Percentiles rank a stretch among this genome's conserved stretches.
These are phyloP conservation scores for Carlito syrichta DNA, from an alignment of 2,113 vertebrate genomes.

Conservation along the genomic window DNA sequence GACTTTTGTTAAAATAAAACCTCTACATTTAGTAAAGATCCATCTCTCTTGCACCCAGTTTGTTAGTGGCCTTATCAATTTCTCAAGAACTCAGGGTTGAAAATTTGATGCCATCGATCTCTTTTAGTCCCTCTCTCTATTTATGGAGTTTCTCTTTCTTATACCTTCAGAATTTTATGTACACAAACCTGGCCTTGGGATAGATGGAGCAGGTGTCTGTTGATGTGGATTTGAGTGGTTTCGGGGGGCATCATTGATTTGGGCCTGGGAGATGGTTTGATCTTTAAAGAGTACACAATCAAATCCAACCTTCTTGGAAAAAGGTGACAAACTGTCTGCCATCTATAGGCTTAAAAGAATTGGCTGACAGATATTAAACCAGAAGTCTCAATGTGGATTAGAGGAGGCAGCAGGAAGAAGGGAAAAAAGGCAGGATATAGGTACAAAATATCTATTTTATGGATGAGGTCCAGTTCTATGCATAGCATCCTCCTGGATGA, in stretches of 20 bases:
- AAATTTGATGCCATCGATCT: constrained; percentile 14
- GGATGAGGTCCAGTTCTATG: neutral
- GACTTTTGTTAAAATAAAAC: neutral
- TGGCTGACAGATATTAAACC: neutral
- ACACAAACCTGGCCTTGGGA: neutral
- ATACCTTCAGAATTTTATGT: neutral
- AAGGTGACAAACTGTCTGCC: neutral
- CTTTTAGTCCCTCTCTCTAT: neutral
- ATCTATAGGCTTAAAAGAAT: constrained; percentile 13
- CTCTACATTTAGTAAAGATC: constrained; percentile 19
- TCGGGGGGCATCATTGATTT: neutral
- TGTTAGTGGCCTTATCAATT: neutral
- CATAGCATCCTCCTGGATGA: neutral
- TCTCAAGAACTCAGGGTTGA: neutral
- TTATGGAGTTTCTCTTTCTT: neutral
- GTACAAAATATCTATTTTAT: neutral
- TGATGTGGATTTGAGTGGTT: constrained; percentile 6
- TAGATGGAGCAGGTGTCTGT: neutral
- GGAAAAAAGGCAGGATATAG: neutral
- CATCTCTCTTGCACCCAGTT: neutral
- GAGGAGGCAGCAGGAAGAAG: neutral
- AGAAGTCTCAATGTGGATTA: neutral
- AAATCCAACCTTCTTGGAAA: constrained; percentile 4
- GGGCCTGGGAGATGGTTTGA: neutral
- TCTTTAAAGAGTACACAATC: neutral